Conservation (phyloP, 1,140 invertebrate species). For the Phymorhynchus buccinoides region DNA sequence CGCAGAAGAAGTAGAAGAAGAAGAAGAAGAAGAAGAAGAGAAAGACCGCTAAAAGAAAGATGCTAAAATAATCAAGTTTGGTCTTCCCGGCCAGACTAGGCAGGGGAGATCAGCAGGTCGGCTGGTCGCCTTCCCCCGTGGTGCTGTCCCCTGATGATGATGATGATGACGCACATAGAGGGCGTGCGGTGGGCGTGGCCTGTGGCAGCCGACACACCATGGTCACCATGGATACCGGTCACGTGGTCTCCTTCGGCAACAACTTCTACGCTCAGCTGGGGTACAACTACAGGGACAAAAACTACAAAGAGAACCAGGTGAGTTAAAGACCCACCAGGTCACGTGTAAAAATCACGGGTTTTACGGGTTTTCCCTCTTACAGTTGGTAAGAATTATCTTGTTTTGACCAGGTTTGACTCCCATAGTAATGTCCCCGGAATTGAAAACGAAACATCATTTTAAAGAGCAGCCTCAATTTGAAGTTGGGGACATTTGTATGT, state of each 20-base stretch:
- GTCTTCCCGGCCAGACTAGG: slow-evolving; percentile 36
- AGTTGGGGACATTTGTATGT: no score
- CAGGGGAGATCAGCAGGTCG: background rate
- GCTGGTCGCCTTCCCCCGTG: slow-evolving; percentile 51
- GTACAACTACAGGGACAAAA: slow-evolving; percentile 60
- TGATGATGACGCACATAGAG: slow-evolving; percentile 8
- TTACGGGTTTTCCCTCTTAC: no score
- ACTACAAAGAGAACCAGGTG: slow-evolving; percentile 69
- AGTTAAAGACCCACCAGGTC: no score
- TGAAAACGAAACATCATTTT: no score
- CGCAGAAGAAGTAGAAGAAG: no score
- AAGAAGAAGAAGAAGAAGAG: no score
- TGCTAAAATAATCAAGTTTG: no score
- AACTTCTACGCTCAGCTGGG: slow-evolving; percentile 68
- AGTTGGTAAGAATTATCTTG: no score
- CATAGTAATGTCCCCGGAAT: no score
- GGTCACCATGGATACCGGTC: slow-evolving; percentile 60
- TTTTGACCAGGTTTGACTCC: no score
- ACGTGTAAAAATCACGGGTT: no score
- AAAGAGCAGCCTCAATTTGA: no score
- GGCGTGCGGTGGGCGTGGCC: slow-evolving; percentile 48
- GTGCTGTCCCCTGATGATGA: slow-evolving; percentile 46
- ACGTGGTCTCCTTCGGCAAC: slow-evolving; percentile 66
- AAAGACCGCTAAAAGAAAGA: background rate
- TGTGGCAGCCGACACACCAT: slow-evolving; percentile 67